Evolutionary conservation across 2,888 invertebrate species (phyloP).

Genomic region (Trachelus stipa): DNA sequence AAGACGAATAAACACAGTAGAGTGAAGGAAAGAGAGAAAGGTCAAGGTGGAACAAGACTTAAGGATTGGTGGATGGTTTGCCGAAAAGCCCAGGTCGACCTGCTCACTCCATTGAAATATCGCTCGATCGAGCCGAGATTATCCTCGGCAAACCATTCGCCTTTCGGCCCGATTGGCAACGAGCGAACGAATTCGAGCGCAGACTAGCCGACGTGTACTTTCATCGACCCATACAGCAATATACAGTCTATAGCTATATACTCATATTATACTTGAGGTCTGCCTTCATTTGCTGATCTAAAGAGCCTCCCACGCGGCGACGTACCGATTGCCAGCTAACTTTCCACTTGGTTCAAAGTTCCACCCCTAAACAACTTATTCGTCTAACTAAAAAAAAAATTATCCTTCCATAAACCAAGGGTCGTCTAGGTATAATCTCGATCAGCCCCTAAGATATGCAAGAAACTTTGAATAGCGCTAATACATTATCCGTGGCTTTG

Average conservation of each 20-base stretch:
- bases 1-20: slow-evolving; percentile 15
- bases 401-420: not conserved
- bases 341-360: not conserved
- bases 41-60: slow-evolving; percentile 19
- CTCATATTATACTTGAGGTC: not conserved
- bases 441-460: slow-evolving; percentile 9
- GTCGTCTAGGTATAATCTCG: not conserved
- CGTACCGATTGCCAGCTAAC: not conserved
- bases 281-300: not conserved
- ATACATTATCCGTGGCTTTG: not conserved
- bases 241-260: not conserved
- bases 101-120: not conserved
- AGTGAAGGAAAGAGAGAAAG: slow-evolving; percentile 25
- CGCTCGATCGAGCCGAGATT: not conserved
- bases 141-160: not conserved
- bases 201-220: not conserved
- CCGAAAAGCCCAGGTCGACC: slow-evolving; percentile 27
- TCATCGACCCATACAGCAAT: not conserved
- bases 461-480: slow-evolving; percentile 25
- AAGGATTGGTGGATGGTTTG: slow-evolving; percentile 1
- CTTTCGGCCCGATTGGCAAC: not conserved
- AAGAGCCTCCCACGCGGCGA: not conserved
- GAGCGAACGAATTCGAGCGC: not conserved
- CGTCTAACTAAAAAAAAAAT: not conserved
- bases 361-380: not conserved